A percentile compares a stretch with the other conserved stretches of the same genome.
phyloP scores from a whole-genome alignment of 2,113 vertebrate species.

The Pelvicachromis taeniatus region DNA sequence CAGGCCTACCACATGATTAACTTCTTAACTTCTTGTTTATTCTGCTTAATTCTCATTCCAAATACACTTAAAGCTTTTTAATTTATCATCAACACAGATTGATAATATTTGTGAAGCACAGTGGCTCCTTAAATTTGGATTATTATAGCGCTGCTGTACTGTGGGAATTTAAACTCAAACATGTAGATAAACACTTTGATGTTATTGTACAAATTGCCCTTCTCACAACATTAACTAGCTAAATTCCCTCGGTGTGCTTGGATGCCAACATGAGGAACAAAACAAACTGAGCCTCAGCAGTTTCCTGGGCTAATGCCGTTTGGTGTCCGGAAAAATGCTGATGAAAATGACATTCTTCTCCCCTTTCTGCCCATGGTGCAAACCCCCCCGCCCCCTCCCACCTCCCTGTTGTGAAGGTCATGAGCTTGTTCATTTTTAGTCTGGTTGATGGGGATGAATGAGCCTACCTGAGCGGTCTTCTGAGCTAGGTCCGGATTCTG shows the following conservation, averaged over 20 bases:
- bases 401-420: constrained; percentile 64
- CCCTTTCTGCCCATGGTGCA: constrained; percentile 21
- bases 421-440: constrained; percentile 60
- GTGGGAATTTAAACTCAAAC: constrained; percentile 14
- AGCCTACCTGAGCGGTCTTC: constrained; percentile 46
- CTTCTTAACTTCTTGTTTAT: constrained; percentile 12
- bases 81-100: constrained; percentile 38
- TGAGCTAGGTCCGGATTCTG: constrained; percentile 18
- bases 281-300: constrained; percentile 61
- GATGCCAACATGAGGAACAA: constrained; percentile 47
- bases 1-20: not conserved
- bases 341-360: constrained; percentile 53
- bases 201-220: constrained; percentile 64
- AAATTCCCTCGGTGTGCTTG: constrained; percentile 39
- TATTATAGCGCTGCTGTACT: not conserved
- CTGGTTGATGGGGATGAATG: constrained; percentile 66
- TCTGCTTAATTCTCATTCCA: constrained; percentile 8
- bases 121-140: constrained; percentile 19
- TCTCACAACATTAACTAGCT: constrained; percentile 69
- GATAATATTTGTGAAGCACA: constrained; percentile 20
- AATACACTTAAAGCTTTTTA: not conserved
- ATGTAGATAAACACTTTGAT: constrained; percentile 37
- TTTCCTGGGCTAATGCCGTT: constrained; percentile 48
- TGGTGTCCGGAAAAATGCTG: constrained; percentile 60
- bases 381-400: not conserved